These are phyloP conservation scores for Stictonetta naevosa DNA, from an alignment of 2,113 vertebrate genomes.

Conservation along the genomic window DNA sequence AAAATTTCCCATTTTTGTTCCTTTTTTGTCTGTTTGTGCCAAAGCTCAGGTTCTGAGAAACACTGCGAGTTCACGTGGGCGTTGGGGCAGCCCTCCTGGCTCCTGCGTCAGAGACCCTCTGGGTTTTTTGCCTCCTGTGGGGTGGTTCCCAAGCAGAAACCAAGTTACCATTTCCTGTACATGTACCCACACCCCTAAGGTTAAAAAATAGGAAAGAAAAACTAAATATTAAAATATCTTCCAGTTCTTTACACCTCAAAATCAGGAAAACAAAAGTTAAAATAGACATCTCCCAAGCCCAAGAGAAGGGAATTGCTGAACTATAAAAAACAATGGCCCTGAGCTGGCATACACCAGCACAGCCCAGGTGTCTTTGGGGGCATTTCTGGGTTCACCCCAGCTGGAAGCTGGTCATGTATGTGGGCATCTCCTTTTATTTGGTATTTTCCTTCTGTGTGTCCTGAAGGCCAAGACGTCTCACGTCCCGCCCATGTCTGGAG, in stretches of 20 bases:
- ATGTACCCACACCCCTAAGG: neutral
- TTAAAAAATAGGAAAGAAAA: neutral
- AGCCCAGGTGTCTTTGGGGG: neutral
- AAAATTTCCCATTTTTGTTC: neutral
- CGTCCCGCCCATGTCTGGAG: constrained; percentile 56
- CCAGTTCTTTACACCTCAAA: neutral
- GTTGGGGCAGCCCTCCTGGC: neutral
- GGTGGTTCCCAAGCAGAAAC: neutral
- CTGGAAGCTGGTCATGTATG: fast-evolving
- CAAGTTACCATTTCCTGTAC: neutral
- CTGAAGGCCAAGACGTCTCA: neutral
- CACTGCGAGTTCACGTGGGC: fast-evolving
- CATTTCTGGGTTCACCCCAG: neutral
- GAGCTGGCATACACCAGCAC: neutral
- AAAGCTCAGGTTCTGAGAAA: neutral
- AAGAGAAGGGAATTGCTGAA: neutral
- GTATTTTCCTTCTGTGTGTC: constrained; percentile 11
- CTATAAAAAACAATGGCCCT: neutral
- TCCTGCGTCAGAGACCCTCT: neutral
- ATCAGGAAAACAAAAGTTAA: neutral
- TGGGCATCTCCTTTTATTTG: neutral
- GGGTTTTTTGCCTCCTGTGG: neutral
- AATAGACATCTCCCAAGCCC: neutral
- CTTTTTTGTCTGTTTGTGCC: neutral
- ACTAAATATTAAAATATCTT: neutral